Evolutionary conservation across 2,797 vertebrate species (phyloP), one percentile per base, ranked within the genome.

Genomic region (Chaenodraco wilsoni): DNA sequence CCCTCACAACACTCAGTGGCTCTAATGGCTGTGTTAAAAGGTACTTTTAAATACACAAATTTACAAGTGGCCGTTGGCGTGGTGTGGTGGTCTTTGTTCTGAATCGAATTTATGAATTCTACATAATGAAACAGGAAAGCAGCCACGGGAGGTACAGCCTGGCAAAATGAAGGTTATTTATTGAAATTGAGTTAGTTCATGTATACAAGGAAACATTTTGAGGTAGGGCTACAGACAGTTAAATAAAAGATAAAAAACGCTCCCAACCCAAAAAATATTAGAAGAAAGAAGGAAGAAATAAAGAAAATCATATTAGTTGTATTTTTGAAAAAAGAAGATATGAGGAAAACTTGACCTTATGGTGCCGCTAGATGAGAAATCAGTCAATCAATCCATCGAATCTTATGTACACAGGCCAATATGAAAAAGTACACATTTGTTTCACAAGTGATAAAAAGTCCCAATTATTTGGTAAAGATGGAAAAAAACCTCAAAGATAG

Each of bases 21-120:
- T 86, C 78, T 87, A 78, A 87, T 84, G 86, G 83, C 78, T 55
- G 72, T 75, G 85, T 87, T 89, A 88, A 89, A 92, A 90, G 87
- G 79, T 83, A 84, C 85, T 90, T 89, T 90, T 82, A 91, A 87
- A 86, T 70, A 78, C 82, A 80, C 76, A 62, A 78, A 67, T 84
- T 85, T 77, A 82, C 86, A 91, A 93, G 88, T 83, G 86, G 82
- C 75, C 54, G 54, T 84, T 72, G 78, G 78, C 79, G 2, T 15
- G 13, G 48, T 51, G 12, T 37, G 31, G 9, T 1, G 23, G 23
- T 64, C 81, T 88, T 91, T 88, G 82, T 86, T 79, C 60, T 52
- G 43, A 71, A 61, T 2, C 56, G 65, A 87, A 74, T 85, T 78
- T 89, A 89, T 88, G 84, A 75, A 83, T 67, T 65, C 17, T 19